A percentile compares a stretch with the other conserved stretches of the same genome.
phyloP scores from a whole-genome alignment of 2,888 invertebrate species.

The Sisyra terminalis region DNA sequence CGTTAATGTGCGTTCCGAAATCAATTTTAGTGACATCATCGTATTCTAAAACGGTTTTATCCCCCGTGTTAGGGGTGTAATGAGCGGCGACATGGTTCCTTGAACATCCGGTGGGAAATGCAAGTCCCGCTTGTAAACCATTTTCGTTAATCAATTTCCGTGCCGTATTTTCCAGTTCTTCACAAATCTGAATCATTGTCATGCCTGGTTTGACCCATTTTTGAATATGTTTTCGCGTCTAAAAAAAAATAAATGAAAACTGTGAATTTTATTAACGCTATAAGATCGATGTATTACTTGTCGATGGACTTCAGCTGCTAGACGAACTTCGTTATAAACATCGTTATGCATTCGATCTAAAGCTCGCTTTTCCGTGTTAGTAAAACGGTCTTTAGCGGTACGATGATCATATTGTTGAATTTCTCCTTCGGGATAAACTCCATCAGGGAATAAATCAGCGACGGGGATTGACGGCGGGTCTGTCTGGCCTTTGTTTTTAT shows the following conservation, averaged over 20 bases:
- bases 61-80: constrained; percentile 98
- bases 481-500: constrained; percentile 41
- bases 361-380: constrained; percentile 76
- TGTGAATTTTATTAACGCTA: too few species aligned
- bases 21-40: constrained; percentile 99
- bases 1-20: constrained; percentile 96
- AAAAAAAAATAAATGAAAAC: constrained; percentile 14
- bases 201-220: constrained; percentile 95
- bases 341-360: constrained; percentile 83
- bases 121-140: constrained; percentile 83
- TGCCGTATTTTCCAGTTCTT: constrained; percentile 85
- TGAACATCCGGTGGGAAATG: constrained; percentile 98
- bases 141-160: constrained; percentile 86
- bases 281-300: too few species aligned
- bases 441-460: constrained; percentile 68
- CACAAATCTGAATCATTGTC: constrained; percentile 98
- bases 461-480: constrained; percentile 81
- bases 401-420: constrained; percentile 80
- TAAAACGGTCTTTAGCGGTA: constrained; percentile 72
- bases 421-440: constrained; percentile 75
- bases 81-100: constrained; percentile 98
- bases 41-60: constrained; percentile 81
- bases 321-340: constrained; percentile 84
- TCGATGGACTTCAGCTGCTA: constrained; percentile 95
- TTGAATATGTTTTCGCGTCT: constrained; percentile 83